phyloP scores from a whole-genome alignment of 2,113 vertebrate genomes.

The Scartelaos histophorus region DNA sequence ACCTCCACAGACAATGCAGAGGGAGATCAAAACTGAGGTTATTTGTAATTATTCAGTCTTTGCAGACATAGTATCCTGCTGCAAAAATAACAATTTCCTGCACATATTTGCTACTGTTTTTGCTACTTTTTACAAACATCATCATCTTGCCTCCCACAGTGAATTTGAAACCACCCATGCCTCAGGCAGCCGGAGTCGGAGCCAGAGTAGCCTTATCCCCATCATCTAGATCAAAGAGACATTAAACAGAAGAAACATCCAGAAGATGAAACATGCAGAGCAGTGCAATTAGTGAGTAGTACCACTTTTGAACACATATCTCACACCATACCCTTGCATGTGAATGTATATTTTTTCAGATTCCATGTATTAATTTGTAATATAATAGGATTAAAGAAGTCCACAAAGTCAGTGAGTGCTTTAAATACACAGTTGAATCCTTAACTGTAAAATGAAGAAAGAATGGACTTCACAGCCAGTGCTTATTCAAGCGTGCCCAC shows the following conservation, averaged over 20 bases:
- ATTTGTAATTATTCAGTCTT: constrained; percentile 11
- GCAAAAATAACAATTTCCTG: not conserved
- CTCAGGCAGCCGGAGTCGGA: constrained; percentile 35
- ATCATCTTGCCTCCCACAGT: constrained; percentile 42
- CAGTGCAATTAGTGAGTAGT: constrained; percentile 62
- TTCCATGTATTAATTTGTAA: no score
- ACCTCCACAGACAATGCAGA: constrained; percentile 40
- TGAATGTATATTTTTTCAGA: no score
- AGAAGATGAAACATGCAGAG: constrained; percentile 37
- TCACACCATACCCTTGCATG: constrained; percentile 1
- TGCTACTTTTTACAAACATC: constrained; percentile 2
- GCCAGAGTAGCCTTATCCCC: constrained; percentile 38
- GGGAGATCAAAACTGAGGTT: constrained; percentile 40
- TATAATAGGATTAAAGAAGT: no score
- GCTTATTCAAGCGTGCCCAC: constrained; percentile 66
- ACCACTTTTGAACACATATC: constrained; percentile 21
- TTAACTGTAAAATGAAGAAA: constrained; percentile 31
- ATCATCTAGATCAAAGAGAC: constrained; percentile 71
- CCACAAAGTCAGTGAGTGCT: not conserved
- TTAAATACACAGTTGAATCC: constrained; percentile 21
- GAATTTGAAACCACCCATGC: constrained; percentile 34
- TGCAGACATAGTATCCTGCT: not conserved
- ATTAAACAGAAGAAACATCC: constrained; percentile 64
- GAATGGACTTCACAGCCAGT: constrained; percentile 17
- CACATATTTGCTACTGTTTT: not conserved